These are phyloP conservation scores for Rhynchomys soricoides DNA, from an alignment of 2,113 vertebrate species.

Conservation along the genomic window DNA sequence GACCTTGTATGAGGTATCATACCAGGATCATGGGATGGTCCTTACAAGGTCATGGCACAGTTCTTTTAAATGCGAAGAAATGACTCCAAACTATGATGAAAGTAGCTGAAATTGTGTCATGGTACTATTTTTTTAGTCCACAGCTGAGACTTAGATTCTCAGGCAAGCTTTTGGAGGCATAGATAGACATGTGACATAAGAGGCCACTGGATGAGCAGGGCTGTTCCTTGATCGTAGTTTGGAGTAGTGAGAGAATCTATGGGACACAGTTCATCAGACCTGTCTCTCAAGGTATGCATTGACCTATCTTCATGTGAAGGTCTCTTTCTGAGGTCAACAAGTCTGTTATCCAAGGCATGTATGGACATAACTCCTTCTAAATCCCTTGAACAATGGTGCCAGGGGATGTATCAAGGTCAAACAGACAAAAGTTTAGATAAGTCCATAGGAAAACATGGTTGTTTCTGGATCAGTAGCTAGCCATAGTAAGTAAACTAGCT, in stretches of 20 bases:
- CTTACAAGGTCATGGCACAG: background rate
- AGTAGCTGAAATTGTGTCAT: background rate
- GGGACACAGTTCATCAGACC: background rate
- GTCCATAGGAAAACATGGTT: background rate
- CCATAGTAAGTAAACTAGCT: background rate
- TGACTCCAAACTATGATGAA: background rate
- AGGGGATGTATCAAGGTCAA: background rate
- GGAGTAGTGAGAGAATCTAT: background rate
- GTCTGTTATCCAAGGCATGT: background rate
- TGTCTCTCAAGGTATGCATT: background rate
- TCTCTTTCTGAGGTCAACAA: background rate
- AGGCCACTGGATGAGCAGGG: background rate
- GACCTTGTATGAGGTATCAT: background rate
- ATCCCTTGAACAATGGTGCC: background rate
- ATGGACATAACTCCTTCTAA: background rate
- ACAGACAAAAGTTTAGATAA: background rate
- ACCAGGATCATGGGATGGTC: background rate
- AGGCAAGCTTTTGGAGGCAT: background rate
- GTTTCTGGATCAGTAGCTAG: background rate
- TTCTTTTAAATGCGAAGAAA: background rate
- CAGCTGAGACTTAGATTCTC: background rate
- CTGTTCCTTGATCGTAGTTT: background rate
- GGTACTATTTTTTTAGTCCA: background rate
- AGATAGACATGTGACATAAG: background rate
- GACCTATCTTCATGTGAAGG: background rate